These are phyloP conservation scores for Shinisaurus crocodilurus DNA, from an alignment of 2,113 vertebrate genomes.

Conservation along the genomic window DNA sequence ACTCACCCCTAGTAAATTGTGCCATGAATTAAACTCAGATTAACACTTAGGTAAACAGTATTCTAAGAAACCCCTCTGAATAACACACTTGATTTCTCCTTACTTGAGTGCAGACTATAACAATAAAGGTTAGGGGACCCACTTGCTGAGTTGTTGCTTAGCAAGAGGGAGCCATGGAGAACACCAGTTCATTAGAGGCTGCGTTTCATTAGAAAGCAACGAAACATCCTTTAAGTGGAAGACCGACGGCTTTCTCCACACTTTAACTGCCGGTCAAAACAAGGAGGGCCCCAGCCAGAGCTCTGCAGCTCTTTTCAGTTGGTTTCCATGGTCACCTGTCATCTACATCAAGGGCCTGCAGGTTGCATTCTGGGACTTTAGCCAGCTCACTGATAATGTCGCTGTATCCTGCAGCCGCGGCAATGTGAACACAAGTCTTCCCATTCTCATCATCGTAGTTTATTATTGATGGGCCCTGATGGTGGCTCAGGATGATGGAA, in stretches of 20 bases:
- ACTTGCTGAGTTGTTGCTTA: conserved; percentile 39
- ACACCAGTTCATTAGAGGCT: conserved; percentile 40
- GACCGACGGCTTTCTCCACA: too few relatives aligned
- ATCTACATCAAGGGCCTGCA: conserved; percentile 90
- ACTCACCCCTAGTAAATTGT: neutral
- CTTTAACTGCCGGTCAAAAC: conserved; percentile 45
- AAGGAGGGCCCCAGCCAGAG: conserved; percentile 39
- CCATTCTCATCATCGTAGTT: conserved; percentile 90
- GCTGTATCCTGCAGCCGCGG: conserved; percentile 85
- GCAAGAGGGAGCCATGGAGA: neutral
- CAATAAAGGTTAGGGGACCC: neutral
- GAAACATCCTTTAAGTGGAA: conserved; percentile 43
- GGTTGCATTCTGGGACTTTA: conserved; percentile 85
- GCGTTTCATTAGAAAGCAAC: conserved; percentile 36
- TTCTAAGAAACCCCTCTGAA: neutral
- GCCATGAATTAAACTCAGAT: neutral
- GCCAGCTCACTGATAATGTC: conserved; percentile 88
- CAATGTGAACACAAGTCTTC: conserved; percentile 88
- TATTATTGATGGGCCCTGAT: conserved; percentile 84
- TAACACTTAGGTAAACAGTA: neutral
- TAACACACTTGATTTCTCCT: neutral
- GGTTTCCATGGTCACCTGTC: conserved; percentile 83
- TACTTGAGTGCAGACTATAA: neutral
- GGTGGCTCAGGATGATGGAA: conserved; percentile 87
- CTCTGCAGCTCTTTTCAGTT: conserved; percentile 44